These are phyloP conservation scores for Netelia fuscicornis DNA, from an alignment of 2,888 invertebrate genomes.

Conservation along the genomic window DNA sequence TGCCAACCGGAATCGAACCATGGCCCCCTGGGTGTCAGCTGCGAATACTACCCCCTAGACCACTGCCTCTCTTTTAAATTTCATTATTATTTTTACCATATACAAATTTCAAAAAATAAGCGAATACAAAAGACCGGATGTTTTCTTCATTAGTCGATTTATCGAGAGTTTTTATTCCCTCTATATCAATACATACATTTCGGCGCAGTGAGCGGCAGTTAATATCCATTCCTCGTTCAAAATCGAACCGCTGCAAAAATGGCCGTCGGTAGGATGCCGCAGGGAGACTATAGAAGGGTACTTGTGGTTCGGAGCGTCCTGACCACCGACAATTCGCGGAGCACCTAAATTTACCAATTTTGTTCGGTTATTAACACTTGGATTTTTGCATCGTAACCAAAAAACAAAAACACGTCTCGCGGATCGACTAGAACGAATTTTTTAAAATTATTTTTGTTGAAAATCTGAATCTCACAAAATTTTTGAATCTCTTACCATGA, in stretches of 20 bases:
- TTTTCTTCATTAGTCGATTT: not conserved
- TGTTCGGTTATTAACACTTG: not conserved
- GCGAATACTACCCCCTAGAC: no score
- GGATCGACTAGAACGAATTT: not conserved
- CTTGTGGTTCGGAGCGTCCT: conserved; percentile 50
- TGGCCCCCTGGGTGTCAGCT: no score
- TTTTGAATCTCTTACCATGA: conserved; percentile 1
- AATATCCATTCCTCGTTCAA: conserved; percentile 53
- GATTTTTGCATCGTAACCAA: not conserved
- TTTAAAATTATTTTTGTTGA: not conserved
- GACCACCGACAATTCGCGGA: conserved; percentile 50
- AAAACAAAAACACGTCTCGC: not conserved
- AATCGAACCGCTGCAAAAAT: conserved; percentile 62
- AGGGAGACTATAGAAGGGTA: conserved; percentile 60
- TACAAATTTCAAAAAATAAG: no score
- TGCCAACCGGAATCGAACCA: no score
- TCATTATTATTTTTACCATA: no score
- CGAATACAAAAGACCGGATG: not conserved
- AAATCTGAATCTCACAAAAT: not conserved
- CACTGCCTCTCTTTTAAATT: no score
- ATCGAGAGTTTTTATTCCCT: no score
- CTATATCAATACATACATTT: conserved; percentile 19
- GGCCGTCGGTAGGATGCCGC: not conserved
- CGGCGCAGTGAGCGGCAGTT: conserved; percentile 59
- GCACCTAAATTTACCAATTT: not conserved